A percentile compares a stretch with the other conserved stretches of the same genome.
These are phyloP conservation scores for Sebastes aleutianus DNA, from an alignment of 2,797 vertebrate genomes.

Conservation along the genomic window DNA sequence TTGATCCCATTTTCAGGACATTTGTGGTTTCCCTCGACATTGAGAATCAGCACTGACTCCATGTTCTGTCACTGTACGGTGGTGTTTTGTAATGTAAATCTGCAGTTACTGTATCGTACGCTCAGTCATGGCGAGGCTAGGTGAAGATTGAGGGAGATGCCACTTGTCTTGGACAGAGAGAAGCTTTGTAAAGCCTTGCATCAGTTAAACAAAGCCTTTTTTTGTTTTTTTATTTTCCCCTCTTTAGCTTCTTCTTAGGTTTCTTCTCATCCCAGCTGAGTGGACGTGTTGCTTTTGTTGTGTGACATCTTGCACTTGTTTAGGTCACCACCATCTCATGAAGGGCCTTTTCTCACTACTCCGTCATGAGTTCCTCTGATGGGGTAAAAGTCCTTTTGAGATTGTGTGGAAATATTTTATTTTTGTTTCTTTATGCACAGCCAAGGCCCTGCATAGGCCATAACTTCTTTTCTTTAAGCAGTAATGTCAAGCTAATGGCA, in stretches of 20 bases:
- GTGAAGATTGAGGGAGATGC: background rate
- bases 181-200: conserved; percentile 39
- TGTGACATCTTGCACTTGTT: conserved; percentile 59
- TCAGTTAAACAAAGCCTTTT: conserved; percentile 35
- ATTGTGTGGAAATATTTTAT: conserved; percentile 58
- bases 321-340: conserved; percentile 20
- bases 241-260: conserved; percentile 2
- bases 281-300: conserved; percentile 15
- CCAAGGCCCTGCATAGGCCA: conserved; percentile 57
- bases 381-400: conserved; percentile 46
- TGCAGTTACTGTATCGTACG: conserved; percentile 43
- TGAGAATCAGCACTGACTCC: conserved; percentile 20
- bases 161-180: conserved; percentile 13
- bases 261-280: conserved; percentile 8
- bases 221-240: background rate
- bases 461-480: conserved; percentile 66
- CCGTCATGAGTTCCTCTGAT: conserved; percentile 28
- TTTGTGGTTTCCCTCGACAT: conserved; percentile 10
- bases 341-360: background rate
- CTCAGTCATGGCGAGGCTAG: background rate
- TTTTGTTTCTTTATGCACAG: conserved; percentile 63
- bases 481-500: conserved; percentile 75
- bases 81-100: conserved; percentile 49
- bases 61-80: conserved; percentile 26
- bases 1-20: background rate